Conservation (phyloP, 2,888 invertebrate species). For the Scaptomyza cyrtandrae region DNA sequence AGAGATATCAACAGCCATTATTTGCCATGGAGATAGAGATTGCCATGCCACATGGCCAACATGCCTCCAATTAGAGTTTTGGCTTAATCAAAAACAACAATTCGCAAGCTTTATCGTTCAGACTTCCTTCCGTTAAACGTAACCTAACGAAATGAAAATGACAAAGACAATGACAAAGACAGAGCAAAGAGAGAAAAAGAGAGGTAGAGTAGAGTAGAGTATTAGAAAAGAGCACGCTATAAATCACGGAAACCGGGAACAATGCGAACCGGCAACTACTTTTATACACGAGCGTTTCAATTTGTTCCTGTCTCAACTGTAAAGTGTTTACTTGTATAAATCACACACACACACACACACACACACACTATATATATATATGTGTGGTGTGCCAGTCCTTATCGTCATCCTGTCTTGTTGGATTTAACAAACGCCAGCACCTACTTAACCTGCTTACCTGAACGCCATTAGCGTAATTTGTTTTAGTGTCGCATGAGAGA, state of each 20-base stretch:
- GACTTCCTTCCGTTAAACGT: slow-evolving; percentile 62
- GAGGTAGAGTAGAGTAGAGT: neutral
- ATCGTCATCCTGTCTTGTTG: slow-evolving; percentile 39
- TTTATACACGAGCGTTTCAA: slow-evolving; percentile 28
- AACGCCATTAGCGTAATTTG: slow-evolving; percentile 75
- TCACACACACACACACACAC: slow-evolving; percentile 44
- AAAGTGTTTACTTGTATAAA: slow-evolving; percentile 53
- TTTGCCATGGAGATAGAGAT: slow-evolving; percentile 29
- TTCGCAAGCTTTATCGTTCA: slow-evolving; percentile 61
- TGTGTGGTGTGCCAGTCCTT: slow-evolving; percentile 23
- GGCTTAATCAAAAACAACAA: slow-evolving; percentile 33
- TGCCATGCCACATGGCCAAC: slow-evolving; percentile 38
- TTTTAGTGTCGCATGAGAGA: slow-evolving; percentile 58
- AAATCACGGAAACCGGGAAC: slow-evolving; percentile 55
- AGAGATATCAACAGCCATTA: slow-evolving; percentile 35
- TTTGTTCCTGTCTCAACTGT: slow-evolving; percentile 42
- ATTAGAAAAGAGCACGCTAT: slow-evolving; percentile 38
- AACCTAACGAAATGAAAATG: slow-evolving; percentile 11
- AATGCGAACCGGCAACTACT: slow-evolving; percentile 1
- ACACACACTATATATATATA: slow-evolving; percentile 15
- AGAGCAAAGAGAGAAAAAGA: slow-evolving; percentile 29
- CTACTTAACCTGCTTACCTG: slow-evolving; percentile 70
- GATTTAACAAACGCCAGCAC: slow-evolving; percentile 61
- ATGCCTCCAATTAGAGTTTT: slow-evolving; percentile 61
- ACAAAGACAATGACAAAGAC: slow-evolving; percentile 9